Base-by-base conservation (phyloP, 2,113 vertebrate species). In the Tragulus kanchil region DNA sequence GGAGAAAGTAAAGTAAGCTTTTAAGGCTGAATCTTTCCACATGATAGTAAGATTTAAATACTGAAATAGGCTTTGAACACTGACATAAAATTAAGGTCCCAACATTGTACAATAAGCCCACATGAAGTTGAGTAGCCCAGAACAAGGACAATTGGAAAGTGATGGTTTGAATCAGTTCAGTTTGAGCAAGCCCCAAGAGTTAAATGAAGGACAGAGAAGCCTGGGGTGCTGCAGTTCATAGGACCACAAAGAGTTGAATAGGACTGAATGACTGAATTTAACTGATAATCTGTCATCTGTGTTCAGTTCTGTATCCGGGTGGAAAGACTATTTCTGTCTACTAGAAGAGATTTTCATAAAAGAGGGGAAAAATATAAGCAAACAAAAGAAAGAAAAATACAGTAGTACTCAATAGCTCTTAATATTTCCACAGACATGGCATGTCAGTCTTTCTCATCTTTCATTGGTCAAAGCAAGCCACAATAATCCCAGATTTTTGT, bases 1-100 rank as follows among this genome's bases (percentile, higher is more conserved):
- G 21, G 69, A 11, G 23, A 73, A 73, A 73, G 1, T 36, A 6
- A 88, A 88, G 6, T 78, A 54, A 87, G n/a, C 54, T 71, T 92
- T 16, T 82, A n/a, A 86, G 4, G 5, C 7, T 61, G n/a, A 64
- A 89, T 45, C 1, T 19, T 89, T 78, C 1, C 16, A 50, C 0
- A 0, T 26, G 23, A 65, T 36, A 77, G 81, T 75, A 16, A 73
- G 26, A 45, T n/a, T 78, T 71, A 16, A 89, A 6, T 6, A 3
- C 0, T 81, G 12, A 36, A 56, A 42, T 13, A 12, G 3, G 3
- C 77, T 86, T 56, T 6, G 3, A 0, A 52, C 65, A 8, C 0
- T 50, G 6, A 67, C 50, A 75, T 81, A 84, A 96, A 92, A 42
- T 56, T 61, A 78, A 96, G 19, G 26, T 0, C 26, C 21, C 10